These are phyloP conservation scores for Dione vanillae DNA, from an alignment of 2,888 invertebrate species.

Conservation along the genomic window DNA sequence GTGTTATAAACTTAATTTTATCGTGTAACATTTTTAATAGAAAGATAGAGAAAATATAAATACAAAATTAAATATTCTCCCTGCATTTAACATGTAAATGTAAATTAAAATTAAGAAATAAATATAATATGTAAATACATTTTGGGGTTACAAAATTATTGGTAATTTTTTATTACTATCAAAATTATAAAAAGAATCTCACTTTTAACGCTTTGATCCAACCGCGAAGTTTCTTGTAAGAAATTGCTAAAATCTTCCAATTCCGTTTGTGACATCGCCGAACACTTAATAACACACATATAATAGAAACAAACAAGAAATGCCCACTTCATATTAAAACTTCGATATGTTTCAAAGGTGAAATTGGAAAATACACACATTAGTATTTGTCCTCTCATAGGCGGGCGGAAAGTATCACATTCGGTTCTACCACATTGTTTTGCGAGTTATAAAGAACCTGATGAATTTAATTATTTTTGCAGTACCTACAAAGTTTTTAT, in stretches of 20 bases:
- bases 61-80: too few species aligned
- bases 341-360: conserved; percentile 28
- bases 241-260: conserved; percentile 75
- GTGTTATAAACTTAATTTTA: too few species aligned
- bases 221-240: conserved; percentile 69
- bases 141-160: not conserved
- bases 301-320: conserved; percentile 60
- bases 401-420: conserved; percentile 60
- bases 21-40: too few species aligned
- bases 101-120: not conserved
- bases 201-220: conserved; percentile 77
- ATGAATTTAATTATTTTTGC: conserved; percentile 50
- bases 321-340: conserved; percentile 59
- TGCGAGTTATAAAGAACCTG: conserved; percentile 24
- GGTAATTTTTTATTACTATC: not conserved
- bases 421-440: conserved; percentile 58
- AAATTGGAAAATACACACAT: conserved; percentile 52
- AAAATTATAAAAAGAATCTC: conserved; percentile 52
- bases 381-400: conserved; percentile 50
- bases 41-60: too few species aligned
- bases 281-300: conserved; percentile 66
- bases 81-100: not conserved
- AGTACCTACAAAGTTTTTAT: conserved; percentile 66
- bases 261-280: conserved; percentile 67
- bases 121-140: not conserved